Evolutionary conservation across 2,113 vertebrate species (phyloP).

Genomic region (Salvator merianae): DNA sequence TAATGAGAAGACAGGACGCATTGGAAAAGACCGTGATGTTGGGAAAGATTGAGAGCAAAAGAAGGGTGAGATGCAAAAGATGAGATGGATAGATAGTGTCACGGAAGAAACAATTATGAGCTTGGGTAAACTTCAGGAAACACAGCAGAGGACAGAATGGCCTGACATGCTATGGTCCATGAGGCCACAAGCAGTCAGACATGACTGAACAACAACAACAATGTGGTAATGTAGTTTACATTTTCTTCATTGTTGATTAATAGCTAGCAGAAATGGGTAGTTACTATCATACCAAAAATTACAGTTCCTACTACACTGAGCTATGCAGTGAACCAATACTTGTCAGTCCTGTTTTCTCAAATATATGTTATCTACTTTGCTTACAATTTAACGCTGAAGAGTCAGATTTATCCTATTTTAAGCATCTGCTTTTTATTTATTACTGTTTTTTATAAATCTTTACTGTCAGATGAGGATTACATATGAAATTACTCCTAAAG

Average conservation of each 20-base stretch:
- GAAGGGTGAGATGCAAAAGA: no score
- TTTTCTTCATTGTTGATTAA: constrained; percentile 24
- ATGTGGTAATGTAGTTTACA: background rate
- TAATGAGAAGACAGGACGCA: no score
- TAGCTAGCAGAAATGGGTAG: background rate
- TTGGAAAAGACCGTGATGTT: no score
- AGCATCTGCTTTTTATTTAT: constrained; percentile 50
- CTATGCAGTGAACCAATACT: background rate
- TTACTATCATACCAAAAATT: constrained; percentile 2
- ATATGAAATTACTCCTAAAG: constrained; percentile 46
- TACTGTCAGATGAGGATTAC: constrained; percentile 38
- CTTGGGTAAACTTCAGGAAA: no score
- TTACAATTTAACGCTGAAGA: background rate
- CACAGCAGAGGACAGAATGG: no score
- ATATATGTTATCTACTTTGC: constrained; percentile 16
- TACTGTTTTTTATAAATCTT: constrained; percentile 47
- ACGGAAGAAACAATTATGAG: no score
- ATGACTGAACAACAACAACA: no score
- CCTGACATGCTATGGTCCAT: no score
- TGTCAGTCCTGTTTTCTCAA: constrained; percentile 29
- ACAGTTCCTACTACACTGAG: background rate
- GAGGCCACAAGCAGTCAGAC: no score
- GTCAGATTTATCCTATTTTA: background rate
- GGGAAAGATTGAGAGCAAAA: no score
- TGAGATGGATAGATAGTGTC: no score